Percentiles rank a stretch among this genome's conserved stretches.
These are phyloP conservation scores for Diabrotica virgifera DNA, from an alignment of 1,140 invertebrate species.

Conservation along the genomic window DNA sequence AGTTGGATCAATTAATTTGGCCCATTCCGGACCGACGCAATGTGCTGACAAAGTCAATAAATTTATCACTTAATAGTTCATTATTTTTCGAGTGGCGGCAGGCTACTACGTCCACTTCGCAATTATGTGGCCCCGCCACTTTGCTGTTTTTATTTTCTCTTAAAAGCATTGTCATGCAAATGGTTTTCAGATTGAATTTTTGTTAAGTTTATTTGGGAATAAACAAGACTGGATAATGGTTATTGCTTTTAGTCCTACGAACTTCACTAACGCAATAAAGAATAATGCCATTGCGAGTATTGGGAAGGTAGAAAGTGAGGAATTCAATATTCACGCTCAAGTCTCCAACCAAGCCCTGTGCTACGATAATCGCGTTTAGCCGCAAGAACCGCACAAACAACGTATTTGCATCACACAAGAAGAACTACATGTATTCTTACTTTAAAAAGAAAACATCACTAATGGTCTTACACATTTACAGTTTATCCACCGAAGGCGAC, in stretches of 20 bases:
- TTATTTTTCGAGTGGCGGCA: slow-evolving; percentile 13
- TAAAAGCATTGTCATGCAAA: slow-evolving; percentile 21
- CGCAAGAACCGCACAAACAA: no score
- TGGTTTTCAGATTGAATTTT: slow-evolving; percentile 21
- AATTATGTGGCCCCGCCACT: slow-evolving; percentile 17
- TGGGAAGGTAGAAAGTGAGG: slow-evolving; percentile 11
- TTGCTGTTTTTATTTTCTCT: slow-evolving; percentile 17
- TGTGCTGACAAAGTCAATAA: slow-evolving; percentile 8
- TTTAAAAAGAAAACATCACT: no score
- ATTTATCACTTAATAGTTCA: slow-evolving; percentile 17
- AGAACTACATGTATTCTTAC: no score
- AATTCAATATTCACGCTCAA: slow-evolving; percentile 8
- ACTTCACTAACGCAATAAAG: slow-evolving; percentile 14
- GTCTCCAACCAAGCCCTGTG: neutral
- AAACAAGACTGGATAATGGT: slow-evolving; percentile 19
- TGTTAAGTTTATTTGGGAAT: slow-evolving; percentile 18
- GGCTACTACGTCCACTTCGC: slow-evolving; percentile 10
- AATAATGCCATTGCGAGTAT: slow-evolving; percentile 9
- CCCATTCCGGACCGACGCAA: slow-evolving; percentile 8
- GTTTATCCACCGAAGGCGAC: no score
- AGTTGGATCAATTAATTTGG: slow-evolving; percentile 12
- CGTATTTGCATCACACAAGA: no score
- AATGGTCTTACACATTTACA: no score
- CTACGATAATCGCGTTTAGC: no score
- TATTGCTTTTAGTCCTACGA: slow-evolving; percentile 17